phyloP scores from a whole-genome alignment of 2,797 vertebrate species.

The Pangasius sanitwongsei region DNA sequence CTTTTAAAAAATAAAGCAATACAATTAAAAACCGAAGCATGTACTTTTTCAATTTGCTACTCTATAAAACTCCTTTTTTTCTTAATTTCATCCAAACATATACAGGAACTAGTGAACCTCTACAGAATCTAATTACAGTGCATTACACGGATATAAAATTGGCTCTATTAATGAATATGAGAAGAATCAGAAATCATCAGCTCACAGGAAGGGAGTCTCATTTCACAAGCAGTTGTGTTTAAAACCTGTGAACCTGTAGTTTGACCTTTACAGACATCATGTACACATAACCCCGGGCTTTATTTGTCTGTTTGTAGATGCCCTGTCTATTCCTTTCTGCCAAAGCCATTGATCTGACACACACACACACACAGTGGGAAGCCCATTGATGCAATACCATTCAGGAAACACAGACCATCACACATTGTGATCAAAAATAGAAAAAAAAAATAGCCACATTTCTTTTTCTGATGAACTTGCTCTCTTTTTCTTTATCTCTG shows the following conservation, averaged over 20 bases:
- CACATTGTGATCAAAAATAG: background rate
- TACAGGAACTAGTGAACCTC: background rate
- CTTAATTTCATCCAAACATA: background rate
- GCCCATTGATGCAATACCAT: background rate
- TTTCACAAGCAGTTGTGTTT: slow-evolving; percentile 13
- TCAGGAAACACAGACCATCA: background rate
- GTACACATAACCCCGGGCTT: slow-evolving; percentile 54
- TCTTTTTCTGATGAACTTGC: background rate
- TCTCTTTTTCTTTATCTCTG: background rate
- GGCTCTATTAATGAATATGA: background rate
- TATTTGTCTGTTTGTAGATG: slow-evolving; percentile 14
- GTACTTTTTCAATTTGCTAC: background rate
- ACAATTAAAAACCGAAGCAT: background rate
- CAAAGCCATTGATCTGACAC: slow-evolving; percentile 35
- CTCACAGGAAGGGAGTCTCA: background rate
- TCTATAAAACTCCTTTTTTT: background rate
- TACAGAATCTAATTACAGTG: background rate
- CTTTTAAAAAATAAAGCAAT: background rate
- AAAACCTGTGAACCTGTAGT: slow-evolving; percentile 26
- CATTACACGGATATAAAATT: background rate
- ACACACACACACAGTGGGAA: background rate
- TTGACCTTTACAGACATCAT: slow-evolving; percentile 33
- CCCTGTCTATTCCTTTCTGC: slow-evolving; percentile 38
- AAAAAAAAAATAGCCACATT: background rate
- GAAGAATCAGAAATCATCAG: background rate